A percentile compares a stretch with the other conserved stretches of the same genome.
These are phyloP conservation scores for Phalera bucephala DNA, from an alignment of 2,888 invertebrate species.

Conservation along the genomic window DNA sequence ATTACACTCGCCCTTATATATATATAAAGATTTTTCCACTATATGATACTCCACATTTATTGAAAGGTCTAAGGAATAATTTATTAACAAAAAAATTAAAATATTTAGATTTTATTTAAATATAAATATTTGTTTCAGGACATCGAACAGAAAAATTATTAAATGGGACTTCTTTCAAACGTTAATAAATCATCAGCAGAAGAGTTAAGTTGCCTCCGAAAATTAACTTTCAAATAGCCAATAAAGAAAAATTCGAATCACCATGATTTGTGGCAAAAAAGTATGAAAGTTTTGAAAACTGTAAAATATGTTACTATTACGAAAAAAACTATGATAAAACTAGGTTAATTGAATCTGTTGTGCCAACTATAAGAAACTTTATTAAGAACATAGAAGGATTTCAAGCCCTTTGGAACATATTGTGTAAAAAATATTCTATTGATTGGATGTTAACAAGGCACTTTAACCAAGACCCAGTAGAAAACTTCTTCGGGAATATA, in stretches of 20 bases:
- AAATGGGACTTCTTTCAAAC: no score
- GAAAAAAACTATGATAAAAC: background rate
- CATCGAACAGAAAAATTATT: no score
- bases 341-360: background rate
- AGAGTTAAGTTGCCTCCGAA: no score
- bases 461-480: conserved; percentile 2
- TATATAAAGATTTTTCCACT: no score
- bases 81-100: no score
- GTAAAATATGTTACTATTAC: background rate
- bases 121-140: no score
- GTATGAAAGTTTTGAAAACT: background rate
- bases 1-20: no score
- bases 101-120: no score
- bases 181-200: no score
- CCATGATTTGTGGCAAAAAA: background rate
- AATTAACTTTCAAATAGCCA: no score
- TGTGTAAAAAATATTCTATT: conserved; percentile 1
- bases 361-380: background rate
- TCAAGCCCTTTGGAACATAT: background rate
- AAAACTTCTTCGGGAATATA: conserved; percentile 2
- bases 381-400: background rate
- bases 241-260: background rate
- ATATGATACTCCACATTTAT: no score
- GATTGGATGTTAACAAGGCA: conserved; percentile 1
- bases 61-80: no score